phyloP scores from a whole-genome alignment of 2,797 vertebrate species.

The Sebastes itinus region DNA sequence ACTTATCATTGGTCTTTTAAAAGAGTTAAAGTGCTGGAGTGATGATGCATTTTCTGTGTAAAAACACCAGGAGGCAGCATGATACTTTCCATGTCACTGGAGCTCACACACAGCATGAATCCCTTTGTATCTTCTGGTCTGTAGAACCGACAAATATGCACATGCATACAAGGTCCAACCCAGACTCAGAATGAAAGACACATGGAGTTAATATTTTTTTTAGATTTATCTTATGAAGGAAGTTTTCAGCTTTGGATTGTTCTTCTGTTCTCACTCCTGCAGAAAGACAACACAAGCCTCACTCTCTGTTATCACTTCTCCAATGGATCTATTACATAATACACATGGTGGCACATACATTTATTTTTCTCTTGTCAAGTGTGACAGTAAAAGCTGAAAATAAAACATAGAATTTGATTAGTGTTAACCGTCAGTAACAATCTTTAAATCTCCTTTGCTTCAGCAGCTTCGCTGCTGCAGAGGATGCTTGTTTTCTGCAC shows the following conservation, averaged over 20 bases:
- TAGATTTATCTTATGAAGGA: neutral
- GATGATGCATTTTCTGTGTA: neutral
- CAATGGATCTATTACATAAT: neutral
- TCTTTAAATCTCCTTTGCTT: neutral
- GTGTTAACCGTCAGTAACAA: neutral
- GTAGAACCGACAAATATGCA: neutral
- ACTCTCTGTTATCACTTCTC: neutral
- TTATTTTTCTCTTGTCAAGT: neutral
- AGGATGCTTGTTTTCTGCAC: neutral
- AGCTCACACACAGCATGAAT: neutral
- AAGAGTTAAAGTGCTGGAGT: neutral
- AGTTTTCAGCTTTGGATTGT: neutral
- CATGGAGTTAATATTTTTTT: neutral
- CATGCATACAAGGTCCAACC: neutral
- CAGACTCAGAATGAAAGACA: neutral
- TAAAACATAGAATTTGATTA: neutral
- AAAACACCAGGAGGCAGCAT: constrained; percentile 69
- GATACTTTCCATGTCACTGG: constrained; percentile 19
- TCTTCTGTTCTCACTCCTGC: neutral
- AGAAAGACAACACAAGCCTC: neutral
- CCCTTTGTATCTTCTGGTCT: neutral
- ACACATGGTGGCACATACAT: neutral
- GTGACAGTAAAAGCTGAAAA: neutral
- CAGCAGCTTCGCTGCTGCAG: neutral
- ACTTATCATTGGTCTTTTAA: neutral